A percentile compares a stretch with the other conserved stretches of the same genome.
Conservation (phyloP, 2,888 invertebrate genomes). For the Eurois occulta region DNA sequence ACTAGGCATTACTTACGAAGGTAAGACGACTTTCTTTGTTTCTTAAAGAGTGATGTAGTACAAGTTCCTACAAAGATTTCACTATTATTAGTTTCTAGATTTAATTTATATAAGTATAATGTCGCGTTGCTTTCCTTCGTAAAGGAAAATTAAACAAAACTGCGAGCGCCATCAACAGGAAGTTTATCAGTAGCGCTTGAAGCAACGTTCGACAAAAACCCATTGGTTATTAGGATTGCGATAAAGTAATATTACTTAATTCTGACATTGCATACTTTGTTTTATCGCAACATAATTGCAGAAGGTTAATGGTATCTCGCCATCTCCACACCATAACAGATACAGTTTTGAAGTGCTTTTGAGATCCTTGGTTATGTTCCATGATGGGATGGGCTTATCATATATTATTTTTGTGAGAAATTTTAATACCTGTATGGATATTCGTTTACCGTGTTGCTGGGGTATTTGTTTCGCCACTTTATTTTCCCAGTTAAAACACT, state of each 20-base stretch:
- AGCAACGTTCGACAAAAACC: slow-evolving; percentile 44
- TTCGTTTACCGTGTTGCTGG: neutral
- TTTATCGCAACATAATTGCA: slow-evolving; percentile 1
- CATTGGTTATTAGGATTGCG: slow-evolving; percentile 33
- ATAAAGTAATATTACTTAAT: slow-evolving; percentile 32
- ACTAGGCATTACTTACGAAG: slow-evolving; percentile 33
- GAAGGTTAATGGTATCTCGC: neutral
- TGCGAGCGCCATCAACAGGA: slow-evolving; percentile 58
- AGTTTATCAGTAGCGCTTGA: slow-evolving; percentile 55
- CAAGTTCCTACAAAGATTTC: slow-evolving; percentile 25
- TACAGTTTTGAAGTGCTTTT: neutral
- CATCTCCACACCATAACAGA: neutral
- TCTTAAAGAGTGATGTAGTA: slow-evolving; percentile 35
- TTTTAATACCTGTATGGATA: neutral
- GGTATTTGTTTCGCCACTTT: neutral
- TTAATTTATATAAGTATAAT: slow-evolving; percentile 31
- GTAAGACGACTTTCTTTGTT: slow-evolving; percentile 58
- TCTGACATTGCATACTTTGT: neutral
- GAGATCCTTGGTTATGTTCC: neutral
- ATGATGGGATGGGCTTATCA: neutral
- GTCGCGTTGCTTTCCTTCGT: slow-evolving; percentile 36
- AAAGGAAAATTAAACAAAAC: slow-evolving; percentile 54
- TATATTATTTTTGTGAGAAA: neutral
- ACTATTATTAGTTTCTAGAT: slow-evolving; percentile 41
- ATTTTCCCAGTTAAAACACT: neutral